Evolutionary conservation across 2,113 vertebrate species (phyloP), one percentile per base, ranked within the genome.

Genomic region (Cranoglanis bouderius): DNA sequence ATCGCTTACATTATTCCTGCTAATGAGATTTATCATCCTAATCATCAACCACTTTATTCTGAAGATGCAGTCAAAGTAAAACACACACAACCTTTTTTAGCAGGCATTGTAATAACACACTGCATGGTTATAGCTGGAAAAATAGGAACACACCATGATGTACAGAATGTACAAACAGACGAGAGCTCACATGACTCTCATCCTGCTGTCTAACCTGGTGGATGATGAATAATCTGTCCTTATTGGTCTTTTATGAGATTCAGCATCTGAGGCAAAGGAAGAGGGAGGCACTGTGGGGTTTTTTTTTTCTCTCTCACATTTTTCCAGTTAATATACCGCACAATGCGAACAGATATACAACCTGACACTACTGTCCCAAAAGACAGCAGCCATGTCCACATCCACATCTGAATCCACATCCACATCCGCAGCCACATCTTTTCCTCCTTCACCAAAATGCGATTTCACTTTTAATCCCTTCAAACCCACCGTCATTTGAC

Each of bases 171-270:
- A 65, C 46, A 61, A 80, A 53, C 40, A 78, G 80, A 74, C 84
- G 91, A 94, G 93, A 90, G 92, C 93, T 92, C 89, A 91, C 92
- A 91, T 90, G 92, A 92, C 90, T 93, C 92, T 92, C 93, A 91
- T 93, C 94, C 91, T 92, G 92, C 94, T 93, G 92, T 93, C 93
- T 93, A 93, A 92, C 91, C 88, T 93, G 92, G 88, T 93, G 94
- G 91, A 91, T 93, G 93, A 95, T 95, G 93, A 94, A 95, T 94
- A 93, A 94, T 92, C 92, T 93, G 91, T 94, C 91, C 93, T 94
- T 93, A 94, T 94, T 95, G 94, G 94, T 92, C 90, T 93, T 94
- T 95, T 94, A 96, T 95, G 94, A 95, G 94, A 94, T 94, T 94
- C 92, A 91, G 81, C 92, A 91, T 67, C 89, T 55, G 91, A 93